Base-by-base conservation (phyloP, 1,140 invertebrate genomes). In the Littorina saxatilis region DNA sequence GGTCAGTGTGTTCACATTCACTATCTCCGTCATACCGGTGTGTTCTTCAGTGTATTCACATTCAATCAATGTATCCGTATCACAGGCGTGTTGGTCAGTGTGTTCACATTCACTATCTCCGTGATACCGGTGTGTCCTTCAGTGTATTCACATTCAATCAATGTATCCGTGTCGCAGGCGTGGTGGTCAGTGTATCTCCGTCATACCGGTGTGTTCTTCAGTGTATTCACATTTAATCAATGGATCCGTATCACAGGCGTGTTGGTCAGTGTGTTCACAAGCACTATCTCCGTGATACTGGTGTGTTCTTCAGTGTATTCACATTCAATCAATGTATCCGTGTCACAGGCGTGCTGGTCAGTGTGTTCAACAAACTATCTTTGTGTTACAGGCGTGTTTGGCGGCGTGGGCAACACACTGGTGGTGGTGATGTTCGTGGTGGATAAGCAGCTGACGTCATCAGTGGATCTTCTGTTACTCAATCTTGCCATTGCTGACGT, bases 401-500 rank as follows among this genome's bases (percentile, higher is more conserved):
- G 80, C 4, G 7, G 37, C 4, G 37, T 63, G 37, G 72, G 52
- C 17, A 81, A 81, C 32, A 13, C 4, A 0, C n/a, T 75, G 43
- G 20, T 43, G 17, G 13, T 81, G 39, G 70, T 81, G 72, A 81
- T 81, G 80, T 81, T 81, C 74, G 7, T 55, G 27, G 63, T 0
- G 32, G 73, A 50, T 17, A 75, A 50, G 7, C 13, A 37, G 32
- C 61, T 76, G 11, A 17, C 35, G 11, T 61, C 80, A 15, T 40
- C 80, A n/a, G 72, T 75, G 55, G 80, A 81, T 55, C 13, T 81
- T 15, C 39, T 81, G 27, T 37, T 81, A n/a, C 20, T 81, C 35
- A 81, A 81, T 40, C 40, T 81, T 35, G 72, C 80, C 5, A 13
- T 75, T 3, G 80, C 80, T 20, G 80, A 81, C 55, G 17, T 81